Conservation (phyloP, 2,797 vertebrate species). For the Crocodylus rhombifer region DNA sequence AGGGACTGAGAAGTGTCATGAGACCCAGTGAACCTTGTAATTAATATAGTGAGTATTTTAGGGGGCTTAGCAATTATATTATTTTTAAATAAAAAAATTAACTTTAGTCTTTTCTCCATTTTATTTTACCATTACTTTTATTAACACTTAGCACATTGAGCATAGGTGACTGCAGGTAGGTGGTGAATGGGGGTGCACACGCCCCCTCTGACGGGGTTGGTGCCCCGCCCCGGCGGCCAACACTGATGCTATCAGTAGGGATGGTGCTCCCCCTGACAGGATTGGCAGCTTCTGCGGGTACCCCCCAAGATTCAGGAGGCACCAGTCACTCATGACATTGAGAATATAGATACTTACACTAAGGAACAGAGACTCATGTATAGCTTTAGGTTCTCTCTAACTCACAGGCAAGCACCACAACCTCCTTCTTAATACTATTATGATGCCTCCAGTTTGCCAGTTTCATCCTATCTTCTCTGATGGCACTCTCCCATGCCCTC, state of each 20-base stretch:
- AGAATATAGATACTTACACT: background rate
- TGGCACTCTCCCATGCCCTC: background rate
- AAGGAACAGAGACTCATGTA: background rate
- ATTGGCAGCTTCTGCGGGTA: too few species aligned
- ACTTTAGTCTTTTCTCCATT: background rate
- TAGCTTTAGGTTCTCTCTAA: too few species aligned
- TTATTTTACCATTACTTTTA: background rate
- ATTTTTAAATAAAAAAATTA: background rate
- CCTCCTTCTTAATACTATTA: background rate
- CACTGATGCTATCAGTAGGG: too few species aligned
- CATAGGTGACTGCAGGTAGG: rapidly evolving
- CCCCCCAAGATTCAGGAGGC: too few species aligned
- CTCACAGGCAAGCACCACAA: background rate
- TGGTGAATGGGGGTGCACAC: too few species aligned
- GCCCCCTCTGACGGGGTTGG: too few species aligned
- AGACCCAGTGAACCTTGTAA: background rate
- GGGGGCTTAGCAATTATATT: background rate
- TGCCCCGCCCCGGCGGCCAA: too few species aligned
- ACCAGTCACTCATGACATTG: too few species aligned
- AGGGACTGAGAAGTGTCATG: background rate
- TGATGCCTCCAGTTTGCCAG: background rate
- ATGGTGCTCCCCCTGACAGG: too few species aligned
- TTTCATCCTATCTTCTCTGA: background rate
- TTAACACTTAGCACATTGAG: rapidly evolving
- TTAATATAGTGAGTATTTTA: background rate